A percentile compares a stretch with the other conserved stretches of the same genome.
phyloP scores from a whole-genome alignment of 2,888 invertebrate species.

The Tenthredo livida region DNA sequence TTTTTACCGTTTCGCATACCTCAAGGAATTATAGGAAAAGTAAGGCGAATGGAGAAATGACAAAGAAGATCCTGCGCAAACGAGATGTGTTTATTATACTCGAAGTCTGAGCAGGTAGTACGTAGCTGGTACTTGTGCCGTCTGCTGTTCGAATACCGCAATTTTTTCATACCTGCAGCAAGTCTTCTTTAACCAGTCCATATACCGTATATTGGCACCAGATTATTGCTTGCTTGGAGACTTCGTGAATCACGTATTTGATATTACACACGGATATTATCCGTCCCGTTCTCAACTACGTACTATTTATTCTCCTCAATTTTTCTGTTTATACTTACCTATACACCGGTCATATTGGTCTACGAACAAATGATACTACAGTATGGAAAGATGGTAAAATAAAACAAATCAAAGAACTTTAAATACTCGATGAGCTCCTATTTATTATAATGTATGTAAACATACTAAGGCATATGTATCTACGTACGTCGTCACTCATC shows the following conservation, averaged over 20 bases:
- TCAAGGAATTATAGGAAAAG: background rate
- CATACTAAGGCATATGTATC: background rate
- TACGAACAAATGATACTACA: background rate
- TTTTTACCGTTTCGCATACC: background rate
- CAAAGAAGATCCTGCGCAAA: slow-evolving; percentile 2
- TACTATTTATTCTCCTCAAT: background rate
- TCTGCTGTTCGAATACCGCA: background rate
- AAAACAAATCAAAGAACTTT: background rate
- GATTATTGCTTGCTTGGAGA: background rate
- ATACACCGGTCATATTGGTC: background rate
- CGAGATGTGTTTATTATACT: slow-evolving; percentile 9
- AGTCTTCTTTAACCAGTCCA: slow-evolving; percentile 8
- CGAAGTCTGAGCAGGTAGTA: slow-evolving; percentile 1
- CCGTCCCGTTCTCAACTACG: background rate
- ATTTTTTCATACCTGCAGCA: background rate
- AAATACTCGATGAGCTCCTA: background rate
- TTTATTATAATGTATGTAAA: background rate
- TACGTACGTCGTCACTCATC: background rate
- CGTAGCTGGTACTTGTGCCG: background rate
- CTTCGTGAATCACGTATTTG: slow-evolving; percentile 16
- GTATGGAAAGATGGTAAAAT: background rate
- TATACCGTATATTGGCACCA: background rate
- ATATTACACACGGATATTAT: slow-evolving; percentile 5
- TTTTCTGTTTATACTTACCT: background rate
- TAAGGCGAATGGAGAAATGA: background rate